Percentiles rank a stretch among this genome's conserved stretches.
These are phyloP conservation scores for Xenopus laevis DNA, from an alignment of 2,113 vertebrate genomes.

Conservation along the genomic window DNA sequence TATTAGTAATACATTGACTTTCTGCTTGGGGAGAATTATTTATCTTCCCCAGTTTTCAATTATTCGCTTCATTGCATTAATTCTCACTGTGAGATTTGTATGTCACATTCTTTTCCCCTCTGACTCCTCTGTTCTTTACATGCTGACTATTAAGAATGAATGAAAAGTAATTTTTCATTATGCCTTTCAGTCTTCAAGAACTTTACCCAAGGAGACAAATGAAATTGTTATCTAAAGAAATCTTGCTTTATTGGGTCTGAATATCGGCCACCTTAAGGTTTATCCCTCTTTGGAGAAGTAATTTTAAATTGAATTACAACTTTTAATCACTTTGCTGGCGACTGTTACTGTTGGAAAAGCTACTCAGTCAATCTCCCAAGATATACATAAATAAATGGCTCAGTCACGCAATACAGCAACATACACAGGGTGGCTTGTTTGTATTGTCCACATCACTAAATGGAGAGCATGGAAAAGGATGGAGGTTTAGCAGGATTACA, in stretches of 20 bases:
- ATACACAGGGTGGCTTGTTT: too few species aligned
- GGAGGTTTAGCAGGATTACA: too few species aligned
- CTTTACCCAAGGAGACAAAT: constrained; percentile 18
- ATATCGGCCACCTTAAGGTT: constrained; percentile 13
- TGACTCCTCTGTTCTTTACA: constrained; percentile 4
- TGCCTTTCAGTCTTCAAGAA: constrained; percentile 16
- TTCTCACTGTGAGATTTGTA: constrained; percentile 6
- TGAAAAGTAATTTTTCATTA: constrained; percentile 32
- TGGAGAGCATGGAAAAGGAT: too few species aligned
- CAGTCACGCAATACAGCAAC: too few species aligned
- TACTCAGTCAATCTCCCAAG: not conserved
- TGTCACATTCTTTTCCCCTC: not conserved
- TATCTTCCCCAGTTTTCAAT: constrained; percentile 14
- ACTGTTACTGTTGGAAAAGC: not conserved
- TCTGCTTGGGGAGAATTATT: constrained; percentile 1
- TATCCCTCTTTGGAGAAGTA: constrained; percentile 7
- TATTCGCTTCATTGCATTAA: constrained; percentile 22
- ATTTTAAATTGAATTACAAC: not conserved
- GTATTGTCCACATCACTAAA: too few species aligned
- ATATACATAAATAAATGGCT: too few species aligned
- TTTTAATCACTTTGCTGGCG: not conserved
- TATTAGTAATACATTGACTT: constrained; percentile 8
- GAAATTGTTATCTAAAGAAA: constrained; percentile 11
- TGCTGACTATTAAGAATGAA: constrained; percentile 27
- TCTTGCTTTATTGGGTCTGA: constrained; percentile 5